A percentile compares a stretch with the other conserved stretches of the same genome.
Evolutionary conservation across 37 sponge, comb jelly and placozoan species (phyloP).

Genomic region (Dysidea cf. avara): DNA sequence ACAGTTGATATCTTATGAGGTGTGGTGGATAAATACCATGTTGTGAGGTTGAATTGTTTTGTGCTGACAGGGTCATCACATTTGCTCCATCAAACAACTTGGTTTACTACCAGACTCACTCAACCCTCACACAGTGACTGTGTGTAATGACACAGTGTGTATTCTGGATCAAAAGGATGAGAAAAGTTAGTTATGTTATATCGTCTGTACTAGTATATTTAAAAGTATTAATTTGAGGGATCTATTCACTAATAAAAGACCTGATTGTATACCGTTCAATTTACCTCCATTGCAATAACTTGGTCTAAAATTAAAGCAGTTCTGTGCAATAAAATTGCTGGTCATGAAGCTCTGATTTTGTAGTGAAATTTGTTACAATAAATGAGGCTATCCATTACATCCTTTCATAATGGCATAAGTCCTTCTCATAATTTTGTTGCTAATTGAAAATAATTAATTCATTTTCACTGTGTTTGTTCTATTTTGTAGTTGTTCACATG

Average conservation of each 20-base stretch:
- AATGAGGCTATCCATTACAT: no score
- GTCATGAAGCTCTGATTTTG: no score
- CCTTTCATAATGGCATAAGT: no score
- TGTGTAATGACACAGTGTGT: slow-evolving; percentile 80
- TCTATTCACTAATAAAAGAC: no score
- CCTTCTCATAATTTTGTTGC: neutral
- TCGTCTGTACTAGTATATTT: no score
- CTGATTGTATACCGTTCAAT: no score
- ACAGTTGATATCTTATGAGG: slow-evolving; percentile 83
- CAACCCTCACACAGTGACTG: slow-evolving; percentile 47
- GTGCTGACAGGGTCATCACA: slow-evolving; percentile 72
- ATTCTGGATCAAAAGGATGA: slow-evolving; percentile 77
- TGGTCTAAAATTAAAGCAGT: no score
- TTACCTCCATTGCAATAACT: no score
- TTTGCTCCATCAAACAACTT: slow-evolving; percentile 63
- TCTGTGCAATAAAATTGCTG: no score
- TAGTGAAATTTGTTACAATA: no score
- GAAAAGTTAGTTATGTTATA: slow-evolving; percentile 81
- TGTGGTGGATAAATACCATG: slow-evolving; percentile 13
- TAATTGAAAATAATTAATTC: neutral
- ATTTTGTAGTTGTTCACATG: slow-evolving; percentile 64
- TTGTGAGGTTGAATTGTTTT: no score
- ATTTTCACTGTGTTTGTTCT: neutral
- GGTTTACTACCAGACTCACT: slow-evolving; percentile 57
- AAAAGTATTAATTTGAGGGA: no score